Evolutionary conservation across 2,113 vertebrate genomes (phyloP), one percentile per base, ranked within the genome.

Genomic region (Xiphias gladius): DNA sequence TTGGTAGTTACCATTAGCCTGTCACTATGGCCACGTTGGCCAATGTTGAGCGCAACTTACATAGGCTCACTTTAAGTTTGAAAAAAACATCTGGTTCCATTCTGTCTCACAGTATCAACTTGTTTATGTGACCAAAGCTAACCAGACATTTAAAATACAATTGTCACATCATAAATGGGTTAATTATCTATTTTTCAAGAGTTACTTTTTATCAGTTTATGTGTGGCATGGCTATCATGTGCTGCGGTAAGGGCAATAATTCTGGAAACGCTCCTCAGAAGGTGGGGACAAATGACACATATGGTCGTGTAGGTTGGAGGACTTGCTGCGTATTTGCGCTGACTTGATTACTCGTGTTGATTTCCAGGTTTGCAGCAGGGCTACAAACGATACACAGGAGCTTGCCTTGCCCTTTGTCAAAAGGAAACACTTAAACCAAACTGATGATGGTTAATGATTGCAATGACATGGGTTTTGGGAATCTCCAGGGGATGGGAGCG

Each of bases 371-470:
- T 76, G 48, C 17, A 52, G 30, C 37, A 16, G 20, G 50, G 78
- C 64, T 52, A 19, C 26, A 80, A 70, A 84, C 43, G 59, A 54
- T 13, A 50, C 50, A 75, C 64, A 74, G 41, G 58, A 57, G 70
- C 58, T 26, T 6, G 11, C 63, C 37, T 32, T 13, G 50, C 73
- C 59, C 22, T 35, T 20, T 55, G 59, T 71, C 19, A 48, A 30
- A 52, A 63, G 32, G 41, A 80, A 74, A 43, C 63, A 65, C 52
- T 57, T 22, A 78, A 57, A 48, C 30, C 30, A 13, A 39, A 52
- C 9, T 57, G 43, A 62, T 77, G 76, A 64, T 52, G 41, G 48
- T 9, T 58, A 76, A 66, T 82, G 80, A 73, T 37, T 39, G 65
- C 2, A 64, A 28, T 71, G 82, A 71, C 80, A 83, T 7, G 39